Evolutionary conservation across 2,888 invertebrate genomes (phyloP), one percentile per base, ranked within the genome.

Genomic region (Rhynchonema sp.): DNA sequence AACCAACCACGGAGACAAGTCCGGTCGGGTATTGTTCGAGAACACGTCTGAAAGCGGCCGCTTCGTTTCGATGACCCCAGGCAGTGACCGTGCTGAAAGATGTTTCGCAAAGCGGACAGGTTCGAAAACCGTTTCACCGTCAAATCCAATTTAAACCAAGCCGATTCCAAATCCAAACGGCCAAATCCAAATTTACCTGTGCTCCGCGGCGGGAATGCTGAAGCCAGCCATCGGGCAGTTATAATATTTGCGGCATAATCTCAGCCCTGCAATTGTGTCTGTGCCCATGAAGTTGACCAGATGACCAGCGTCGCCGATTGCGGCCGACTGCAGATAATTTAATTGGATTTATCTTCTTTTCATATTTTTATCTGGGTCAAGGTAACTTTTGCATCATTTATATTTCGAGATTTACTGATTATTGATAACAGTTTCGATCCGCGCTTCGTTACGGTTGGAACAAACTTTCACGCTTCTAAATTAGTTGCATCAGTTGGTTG

Each of bases 241-340:
- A 63, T 78, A 78, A 65, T 72, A 78, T 53, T 66, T 69, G 25
- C 69, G 64, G 23, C 74, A 75, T 56, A 72, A 67, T 56, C 68
- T 65, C 23, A 77, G 65, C 6, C 69, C 76, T 9, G 76, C 73
- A 55, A 78, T 73, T 1, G 77, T 78, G 68, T 78, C 77, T 0
- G 77, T 75, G 55, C 78, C 77, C 38, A 63, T 60, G 64, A 79
- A 78, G 65, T 79, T 79, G 6, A 78, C 77, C 59, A 78, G 65
- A 66, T 79, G 78, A 28, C 76, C 72, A 55, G 74, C 72, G 2
- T 74, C 78, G 25, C 78, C 78, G 49, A 79, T 75, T 20, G 73
- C 76, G n/a, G 78, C 76, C 60, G 74, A 71, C 76, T 76, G 62
- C 3, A 26, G 26, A 29, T 17, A 3, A 38, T 17, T n/a, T n/a